Evolutionary conservation across 2,113 vertebrate genomes (phyloP), one percentile per base, ranked within the genome.

Genomic region (Equus quagga): DNA sequence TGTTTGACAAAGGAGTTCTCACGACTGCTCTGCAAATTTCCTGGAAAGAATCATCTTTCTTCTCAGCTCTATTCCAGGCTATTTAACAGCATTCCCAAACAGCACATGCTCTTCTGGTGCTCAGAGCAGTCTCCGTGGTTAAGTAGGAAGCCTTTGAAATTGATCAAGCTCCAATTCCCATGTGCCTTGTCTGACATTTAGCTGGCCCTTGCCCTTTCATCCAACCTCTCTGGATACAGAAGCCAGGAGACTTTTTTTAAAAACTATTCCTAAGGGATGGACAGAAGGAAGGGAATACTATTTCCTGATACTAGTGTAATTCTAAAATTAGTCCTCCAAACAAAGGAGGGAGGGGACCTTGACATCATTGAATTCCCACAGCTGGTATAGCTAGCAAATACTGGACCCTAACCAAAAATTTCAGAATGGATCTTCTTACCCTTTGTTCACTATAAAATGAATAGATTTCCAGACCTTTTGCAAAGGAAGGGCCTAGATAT

Each of bases 241-340:
- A 79, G 87, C 65, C 95, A 87, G 64, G 41, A 86, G 58, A 88
- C 33, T 91, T 94, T 73, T 75, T 78, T 62, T 84, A 70, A 87
- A 94, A 81, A 91, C 31, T 23, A 87, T 78, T 95, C 92, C 94
- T 97, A 90, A 95, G 92, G 83, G 92, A 98, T 96, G 78, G 95
- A 96, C 89, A 97, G 96, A 98, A 98, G 96, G 96, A 98, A 97
- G 83, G 96, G 96, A 94, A 85, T n/a, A 81, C 92, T 49, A 88
- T 97, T 98, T 98, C 97, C 97, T 96, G 96, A 94, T 97, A 87
- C 81, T 67, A 65, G 5, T 90, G 28, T 84, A 58, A 97, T 96
- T 97, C 98, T 95, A 98, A 98, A 98, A 97, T 98, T 97, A 98
- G 95, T 67, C 72, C 90, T 80, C 81, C 18, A 96, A 97, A 97